Evolutionary conservation across 2,113 vertebrate species (phyloP), one percentile per base, ranked within the genome.

Genomic region (Hyla sarda): DNA sequence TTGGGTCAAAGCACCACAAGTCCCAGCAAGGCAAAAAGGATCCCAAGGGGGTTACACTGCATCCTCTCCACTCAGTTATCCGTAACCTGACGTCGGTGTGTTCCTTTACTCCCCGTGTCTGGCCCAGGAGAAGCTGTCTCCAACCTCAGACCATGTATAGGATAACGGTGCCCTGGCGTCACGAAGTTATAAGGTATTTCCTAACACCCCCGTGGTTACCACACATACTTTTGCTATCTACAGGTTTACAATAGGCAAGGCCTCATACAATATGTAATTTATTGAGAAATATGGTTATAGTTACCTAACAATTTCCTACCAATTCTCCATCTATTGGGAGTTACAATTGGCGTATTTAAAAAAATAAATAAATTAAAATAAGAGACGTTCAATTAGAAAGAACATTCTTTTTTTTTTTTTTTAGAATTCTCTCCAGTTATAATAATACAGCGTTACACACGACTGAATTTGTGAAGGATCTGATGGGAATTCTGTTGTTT

Each of bases 341-440:
- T 32, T 32, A 32, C 7, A 41, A 41, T 37, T 72, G 34, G 34
- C 69, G 34, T 72, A 72, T 72, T 23, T 72, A 72, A 19, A 23
- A n/a, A n/a, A n/a, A n/a, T n/a, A n/a, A n/a, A n/a, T n/a, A n/a
- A 8, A 21, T 41, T 72, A 17, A 30, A 67, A 67, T 72, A 72
- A 72, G 34, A 72, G 32, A 30, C 62, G 9, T 71, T 37, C 67
- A 41, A n/a, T 41, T 37, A 23, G 32, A 37, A 72, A 5, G 9
- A 72, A 72, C 32, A 72, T 72, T 72, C 17, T 11, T 37, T n/a
- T n/a, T n/a, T n/a, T n/a, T n/a, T n/a, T n/a, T n/a, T 65, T 72
- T 41, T 23, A 72, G 21, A 17, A 72, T 41, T 3, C 69, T 72
- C 6, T 72, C 69, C 69, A 72, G 8, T 41, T 41, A 41, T 72